These are phyloP conservation scores for Dicaeum eximium DNA, from an alignment of 2,113 vertebrate species.

Conservation along the genomic window DNA sequence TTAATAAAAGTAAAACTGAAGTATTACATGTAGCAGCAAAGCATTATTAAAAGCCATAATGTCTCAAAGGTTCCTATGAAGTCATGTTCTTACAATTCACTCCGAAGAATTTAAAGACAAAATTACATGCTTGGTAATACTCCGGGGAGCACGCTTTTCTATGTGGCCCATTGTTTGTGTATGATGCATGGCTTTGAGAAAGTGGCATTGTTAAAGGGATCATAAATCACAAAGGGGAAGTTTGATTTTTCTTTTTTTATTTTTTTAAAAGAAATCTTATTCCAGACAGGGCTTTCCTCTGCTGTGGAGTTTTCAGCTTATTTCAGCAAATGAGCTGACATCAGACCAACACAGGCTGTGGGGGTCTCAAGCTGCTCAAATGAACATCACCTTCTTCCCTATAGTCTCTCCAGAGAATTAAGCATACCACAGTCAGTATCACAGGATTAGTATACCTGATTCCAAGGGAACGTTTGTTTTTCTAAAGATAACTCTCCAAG, in stretches of 20 bases:
- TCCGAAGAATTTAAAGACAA: constrained; percentile 74
- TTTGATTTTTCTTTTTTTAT: not conserved
- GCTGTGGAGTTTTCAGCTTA: not conserved
- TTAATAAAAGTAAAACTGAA: constrained; percentile 71
- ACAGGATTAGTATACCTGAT: not conserved
- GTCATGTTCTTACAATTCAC: constrained; percentile 77
- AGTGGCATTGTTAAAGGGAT: constrained; percentile 67
- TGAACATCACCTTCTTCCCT: not conserved
- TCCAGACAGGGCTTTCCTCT: constrained; percentile 19
- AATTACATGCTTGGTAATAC: constrained; percentile 75
- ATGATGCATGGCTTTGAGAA: constrained; percentile 66
- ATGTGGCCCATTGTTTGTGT: constrained; percentile 68
- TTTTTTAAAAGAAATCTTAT: not conserved
- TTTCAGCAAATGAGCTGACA: not conserved
- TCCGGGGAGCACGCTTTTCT: constrained; percentile 61
- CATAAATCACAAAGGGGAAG: constrained; percentile 59
- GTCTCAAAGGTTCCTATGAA: constrained; percentile 77
- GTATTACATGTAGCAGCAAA: constrained; percentile 65
- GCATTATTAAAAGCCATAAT: constrained; percentile 72
- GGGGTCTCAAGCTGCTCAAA: not conserved
- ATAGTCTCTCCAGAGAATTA: not conserved
- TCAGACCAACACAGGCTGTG: rapidly evolving
- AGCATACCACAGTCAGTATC: not conserved
- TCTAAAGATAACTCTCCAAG: not conserved
- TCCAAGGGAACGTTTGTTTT: constrained; percentile 19